Base-by-base conservation (phyloP, 2,888 invertebrate genomes). In the Philhelius pedissequus region DNA sequence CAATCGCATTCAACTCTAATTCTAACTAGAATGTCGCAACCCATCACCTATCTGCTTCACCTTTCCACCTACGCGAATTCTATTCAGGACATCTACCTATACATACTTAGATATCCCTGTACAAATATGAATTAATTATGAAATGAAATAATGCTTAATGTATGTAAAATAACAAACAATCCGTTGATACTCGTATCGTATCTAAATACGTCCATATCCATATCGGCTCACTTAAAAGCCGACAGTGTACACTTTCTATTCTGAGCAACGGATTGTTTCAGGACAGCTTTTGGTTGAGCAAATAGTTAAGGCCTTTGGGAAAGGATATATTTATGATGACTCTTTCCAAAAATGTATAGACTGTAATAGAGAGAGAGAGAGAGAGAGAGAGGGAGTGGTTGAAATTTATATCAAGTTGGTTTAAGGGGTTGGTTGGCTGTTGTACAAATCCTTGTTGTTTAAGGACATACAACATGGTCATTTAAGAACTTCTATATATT, bases 61-160 rank as follows among this genome's bases (percentile, higher is more conserved):
- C 15, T 15, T 4, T 25, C 0, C 35, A 15, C 38, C 38, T 4
- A 38, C 58, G 15, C 27, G 15, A 27, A 13, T 54, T 54, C 30
- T 35, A 56, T 35, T 13, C 7, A 27, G 27, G 22, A 60, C 40
- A 60, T 43, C 15, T 18, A 25, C 5, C 43, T 40, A 18, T 9
- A 43, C 20, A 56, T 20, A 56, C 2, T 35, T 9, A 13, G 0
- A n/a, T 30, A 9, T 43, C 48, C 43, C 27, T 18, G 11, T 32
- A 38, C 38, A 56, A 60, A 32, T 58, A 56, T 80, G 80, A 79
- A 84, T 84, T 84, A 84, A 75, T 79, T 84, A 84, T 80, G 75
- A 75, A 84, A 80, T 66, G 52, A 60, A 79, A 76, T 66, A 68
- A 76, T 80, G 52, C 70, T 64, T 69, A 35, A 66, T 25, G n/a